Evolutionary conservation across 2,797 vertebrate genomes (phyloP).

Genomic region (Gambusia yucatana): DNA sequence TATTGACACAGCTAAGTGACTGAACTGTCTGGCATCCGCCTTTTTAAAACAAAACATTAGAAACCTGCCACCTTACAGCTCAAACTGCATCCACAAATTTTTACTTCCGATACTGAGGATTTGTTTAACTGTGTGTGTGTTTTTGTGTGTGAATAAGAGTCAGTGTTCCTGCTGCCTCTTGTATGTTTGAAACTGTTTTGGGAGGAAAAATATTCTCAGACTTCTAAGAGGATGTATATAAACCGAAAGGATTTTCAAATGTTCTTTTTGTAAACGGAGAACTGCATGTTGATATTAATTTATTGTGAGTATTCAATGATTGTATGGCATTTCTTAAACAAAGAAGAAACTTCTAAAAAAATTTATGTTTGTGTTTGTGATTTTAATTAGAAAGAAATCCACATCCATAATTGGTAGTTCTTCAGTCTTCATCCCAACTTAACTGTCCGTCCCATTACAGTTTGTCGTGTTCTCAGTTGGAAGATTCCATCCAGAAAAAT

Average conservation of each 20-base stretch:
- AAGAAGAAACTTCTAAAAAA: slow-evolving; percentile 78
- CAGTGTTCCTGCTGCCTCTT: slow-evolving; percentile 48
- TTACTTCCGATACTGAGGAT: slow-evolving; percentile 26
- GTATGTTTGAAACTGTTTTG: slow-evolving; percentile 53
- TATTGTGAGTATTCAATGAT: slow-evolving; percentile 91
- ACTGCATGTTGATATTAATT: slow-evolving; percentile 91
- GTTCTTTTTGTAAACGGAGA: slow-evolving; percentile 81
- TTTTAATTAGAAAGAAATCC: slow-evolving; percentile 2
- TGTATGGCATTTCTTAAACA: slow-evolving; percentile 95
- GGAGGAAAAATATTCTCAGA: slow-evolving; percentile 43
- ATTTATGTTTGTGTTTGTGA: slow-evolving; percentile 34
- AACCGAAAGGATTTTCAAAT: slow-evolving; percentile 68
- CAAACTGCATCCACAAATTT: slow-evolving; percentile 33
- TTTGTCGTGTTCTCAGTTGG: background rate
- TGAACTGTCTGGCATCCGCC: slow-evolving; percentile 11
- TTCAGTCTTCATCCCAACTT: background rate
- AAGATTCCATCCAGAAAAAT: slow-evolving; percentile 7
- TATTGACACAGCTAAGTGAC: slow-evolving; percentile 40
- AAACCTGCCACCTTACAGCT: slow-evolving; percentile 51
- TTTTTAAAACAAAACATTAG: slow-evolving; percentile 25
- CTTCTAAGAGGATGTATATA: slow-evolving; percentile 68
- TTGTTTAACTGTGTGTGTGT: slow-evolving; percentile 33
- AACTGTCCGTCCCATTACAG: background rate
- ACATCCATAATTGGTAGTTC: background rate
- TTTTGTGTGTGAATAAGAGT: slow-evolving; percentile 26